Evolutionary conservation across 1,140 invertebrate species (phyloP), one percentile per base, ranked within the genome.

Genomic region (Drosophila malerkotliana): DNA sequence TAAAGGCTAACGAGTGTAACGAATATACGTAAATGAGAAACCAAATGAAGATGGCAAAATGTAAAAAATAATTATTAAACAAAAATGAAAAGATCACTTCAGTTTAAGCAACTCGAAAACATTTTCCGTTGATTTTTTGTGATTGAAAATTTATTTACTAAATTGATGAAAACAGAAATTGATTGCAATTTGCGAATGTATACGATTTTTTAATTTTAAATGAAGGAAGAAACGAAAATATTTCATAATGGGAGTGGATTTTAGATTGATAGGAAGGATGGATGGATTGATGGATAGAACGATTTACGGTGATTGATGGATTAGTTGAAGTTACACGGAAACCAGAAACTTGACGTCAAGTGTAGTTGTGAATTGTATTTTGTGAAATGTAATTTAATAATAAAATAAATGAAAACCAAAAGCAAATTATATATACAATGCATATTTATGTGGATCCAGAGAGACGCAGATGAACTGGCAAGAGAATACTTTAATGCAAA

Each of bases 361-460:
- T 75, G 82, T 91, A 91, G 90, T 91, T 91, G 90, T 91, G 90
- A 91, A 90, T 88, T 91, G 90, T 91, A 91, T 91, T 91, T 91
- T 91, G 90, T 91, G 90, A 91, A 89, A 89, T 78, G 82, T 87
- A 88, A 87, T 87, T 85, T 87, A 87, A 85, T 81, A 81, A 78
- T 34, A 77, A 66, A 63, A 34, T 34, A 80, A 84, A 79, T 62
- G 30, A 64, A 77, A 68, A 66, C 55, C 54, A 21, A 49, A 82
- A 61, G 63, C 39, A 79, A 84, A 79, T 83, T 82, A 82, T 87
- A 87, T 88, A 87, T 79, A 88, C 82, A 87, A 78, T 80, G 68
- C 81, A 84, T 85, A 84, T 83, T 83, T 83, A 83, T 80, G 77
- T 68, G 72, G 64, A 81, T 72, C 68, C 68, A 55, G 62, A 48